A percentile compares a stretch with the other conserved stretches of the same genome.
phyloP scores from a whole-genome alignment of 2,797 vertebrate species.

The Platalea minor region DNA sequence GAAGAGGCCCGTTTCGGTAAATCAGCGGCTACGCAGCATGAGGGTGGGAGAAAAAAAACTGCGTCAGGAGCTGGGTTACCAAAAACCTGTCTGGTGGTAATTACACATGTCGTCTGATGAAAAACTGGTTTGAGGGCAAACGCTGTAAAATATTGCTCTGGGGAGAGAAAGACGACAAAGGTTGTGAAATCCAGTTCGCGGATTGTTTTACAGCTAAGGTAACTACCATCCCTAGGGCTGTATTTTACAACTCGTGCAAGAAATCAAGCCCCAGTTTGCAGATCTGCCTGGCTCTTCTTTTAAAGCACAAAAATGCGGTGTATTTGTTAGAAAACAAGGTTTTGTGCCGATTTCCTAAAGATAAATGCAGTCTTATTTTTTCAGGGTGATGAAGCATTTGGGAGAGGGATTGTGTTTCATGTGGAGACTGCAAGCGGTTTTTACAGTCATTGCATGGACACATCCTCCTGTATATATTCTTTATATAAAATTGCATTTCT shows the following conservation, averaged over 20 bases:
- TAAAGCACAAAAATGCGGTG: neutral
- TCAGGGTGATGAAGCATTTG: rapidly evolving
- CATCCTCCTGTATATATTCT: too few species aligned
- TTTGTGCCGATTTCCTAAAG: neutral
- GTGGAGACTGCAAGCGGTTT: neutral
- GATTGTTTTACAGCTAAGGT: slow-evolving; percentile 35
- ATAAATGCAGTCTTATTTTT: neutral
- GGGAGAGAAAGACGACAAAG: neutral
- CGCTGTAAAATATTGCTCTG: neutral
- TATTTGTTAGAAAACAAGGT: neutral
- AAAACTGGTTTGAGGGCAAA: slow-evolving; percentile 44
- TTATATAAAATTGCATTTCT: neutral
- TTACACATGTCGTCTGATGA: neutral
- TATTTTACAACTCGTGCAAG: neutral
- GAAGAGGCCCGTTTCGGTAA: neutral
- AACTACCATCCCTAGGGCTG: slow-evolving; percentile 12
- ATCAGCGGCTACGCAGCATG: rapidly evolving
- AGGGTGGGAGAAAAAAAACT: neutral
- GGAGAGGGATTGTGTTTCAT: neutral
- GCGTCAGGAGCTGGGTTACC: neutral
- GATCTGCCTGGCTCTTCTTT: neutral
- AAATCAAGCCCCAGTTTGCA: neutral
- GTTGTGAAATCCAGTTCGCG: neutral
- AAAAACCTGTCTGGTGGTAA: slow-evolving; percentile 10
- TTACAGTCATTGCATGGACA: neutral